Evolutionary conservation across 2,888 invertebrate genomes (phyloP), one percentile per base, ranked within the genome.

Genomic region (Caradrina clavipalpis): DNA sequence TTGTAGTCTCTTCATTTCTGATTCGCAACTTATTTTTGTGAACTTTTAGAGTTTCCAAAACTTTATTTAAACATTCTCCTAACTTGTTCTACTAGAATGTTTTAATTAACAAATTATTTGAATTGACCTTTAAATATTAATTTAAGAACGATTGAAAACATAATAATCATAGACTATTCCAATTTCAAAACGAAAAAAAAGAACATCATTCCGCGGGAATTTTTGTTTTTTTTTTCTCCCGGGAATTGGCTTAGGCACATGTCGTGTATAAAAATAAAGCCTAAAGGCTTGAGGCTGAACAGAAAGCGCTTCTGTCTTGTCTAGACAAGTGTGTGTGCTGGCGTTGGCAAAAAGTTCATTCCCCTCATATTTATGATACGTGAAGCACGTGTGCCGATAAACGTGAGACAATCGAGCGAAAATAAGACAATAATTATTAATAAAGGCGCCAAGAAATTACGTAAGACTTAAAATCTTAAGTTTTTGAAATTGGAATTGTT

Each of bases 341-440:
- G 65, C 67, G 21, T 15, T 42, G 72, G 68, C 71, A 63, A 47
- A 76, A 82, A 82, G 86, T 77, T 84, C 85, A 81, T 80, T 85
- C 71, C 49, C 76, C 85, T 70, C 73, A 63, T 58, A 70, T 84
- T 80, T 74, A 73, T 73, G 68, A 74, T 59, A 72, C 71, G 69
- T 56, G 61, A 47, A 54, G 58, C 86, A 82, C 85, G 85, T 86
- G 85, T 69, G 61, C 45, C 56, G 75, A 70, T 67, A 77, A 75
- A 85, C 85, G 85, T 86, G 86, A 78, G 74, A 49, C 55, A 73
- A 59, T 55, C 65, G 58, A 81, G 67, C 74, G 57, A 73, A 74
- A 19, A 68, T 72, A 54, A 42, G 26, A 69, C 74, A 74, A 69
- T 56, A 61, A 55, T 69, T 19, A 57, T 54, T 39, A 60, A 58